Conservation (phyloP, 1,140 invertebrate species). For the Drosophila rhopaloa region DNA sequence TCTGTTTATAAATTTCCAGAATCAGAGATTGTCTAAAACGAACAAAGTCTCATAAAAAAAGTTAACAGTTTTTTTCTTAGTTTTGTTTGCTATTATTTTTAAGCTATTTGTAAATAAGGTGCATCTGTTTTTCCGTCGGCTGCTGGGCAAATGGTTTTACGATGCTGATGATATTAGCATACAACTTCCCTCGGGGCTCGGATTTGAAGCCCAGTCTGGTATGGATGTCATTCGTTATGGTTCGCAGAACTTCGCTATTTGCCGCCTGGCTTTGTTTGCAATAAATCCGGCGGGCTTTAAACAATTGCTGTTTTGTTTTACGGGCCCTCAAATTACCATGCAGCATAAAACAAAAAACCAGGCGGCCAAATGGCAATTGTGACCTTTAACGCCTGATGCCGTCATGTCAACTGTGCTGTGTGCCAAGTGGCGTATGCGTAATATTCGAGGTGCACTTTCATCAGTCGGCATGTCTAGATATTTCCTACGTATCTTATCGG, state of each 20-base stretch:
- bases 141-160: slow-evolving; percentile 17
- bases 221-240: slow-evolving; percentile 77
- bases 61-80: too few species aligned
- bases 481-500: slow-evolving; percentile 12
- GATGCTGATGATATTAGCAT: slow-evolving; percentile 17
- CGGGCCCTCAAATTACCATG: slow-evolving; percentile 61
- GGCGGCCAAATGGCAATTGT: slow-evolving; percentile 24
- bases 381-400: slow-evolving; percentile 75
- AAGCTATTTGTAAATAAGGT: not conserved
- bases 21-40: too few species aligned
- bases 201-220: slow-evolving; percentile 14
- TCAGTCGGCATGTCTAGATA: not conserved
- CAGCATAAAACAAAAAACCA: slow-evolving; percentile 37
- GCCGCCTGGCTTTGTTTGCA: slow-evolving; percentile 25
- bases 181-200: not conserved
- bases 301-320: slow-evolving; percentile 68
- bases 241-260: slow-evolving; percentile 53
- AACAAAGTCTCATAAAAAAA: too few species aligned
- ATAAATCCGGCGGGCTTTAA: slow-evolving; percentile 37
- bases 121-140: not conserved
- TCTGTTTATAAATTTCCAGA: too few species aligned
- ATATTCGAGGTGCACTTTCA: slow-evolving; percentile 12
- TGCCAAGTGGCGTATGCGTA: slow-evolving; percentile 53
- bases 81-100: not conserved
- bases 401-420: slow-evolving; percentile 42